Evolutionary conservation across 2,797 vertebrate genomes (phyloP), one percentile per base, ranked within the genome.

Genomic region (Florisuga fusca): DNA sequence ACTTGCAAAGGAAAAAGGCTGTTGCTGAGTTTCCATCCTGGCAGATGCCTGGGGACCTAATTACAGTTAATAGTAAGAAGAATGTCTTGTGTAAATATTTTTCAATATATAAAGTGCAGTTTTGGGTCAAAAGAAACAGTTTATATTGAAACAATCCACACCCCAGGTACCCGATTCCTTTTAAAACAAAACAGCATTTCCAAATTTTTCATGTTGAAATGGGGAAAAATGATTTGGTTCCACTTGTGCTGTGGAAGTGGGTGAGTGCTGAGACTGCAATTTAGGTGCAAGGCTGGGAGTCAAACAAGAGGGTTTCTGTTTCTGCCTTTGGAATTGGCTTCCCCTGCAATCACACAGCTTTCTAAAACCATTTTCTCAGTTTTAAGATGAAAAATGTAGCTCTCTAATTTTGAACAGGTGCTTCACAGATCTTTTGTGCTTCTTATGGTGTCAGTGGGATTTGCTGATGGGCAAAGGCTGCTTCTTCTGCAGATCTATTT

Each of bases 81-180:
- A 92, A 41, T 36, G 54, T 82, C 58, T 80, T 25, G 27, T 85
- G 41, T 85, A 86, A 96, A 84, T 89, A 72, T 77, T 95, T 85
- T 71, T 89, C 41, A 61, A 13, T 26, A 21, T 27, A 27, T 21
- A 38, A 74, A 94, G 75, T 62, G 21, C 26, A 68, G 58, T 71
- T 89, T 78, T 38, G 38, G 46, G 58, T 94, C 54, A 72, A 87
- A 93, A 43, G 71, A 91, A 85, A 89, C 76, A 85, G 68, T 93
- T 92, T 89, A 38, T 23, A 27, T 64, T 89, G 57, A 57, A 87
- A n/a, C 74, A 87, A 81, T 48, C 19, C 17, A 66, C 36, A n/a
- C 4, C 15, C 8, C n/a, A 68, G 68, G 50, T 80, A 89, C 55
- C 22, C 31, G 12, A 29, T 57, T 85, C 31, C 29, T 72, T 87